phyloP scores from a whole-genome alignment of 2,797 vertebrate genomes.

The Potorous gilbertii region DNA sequence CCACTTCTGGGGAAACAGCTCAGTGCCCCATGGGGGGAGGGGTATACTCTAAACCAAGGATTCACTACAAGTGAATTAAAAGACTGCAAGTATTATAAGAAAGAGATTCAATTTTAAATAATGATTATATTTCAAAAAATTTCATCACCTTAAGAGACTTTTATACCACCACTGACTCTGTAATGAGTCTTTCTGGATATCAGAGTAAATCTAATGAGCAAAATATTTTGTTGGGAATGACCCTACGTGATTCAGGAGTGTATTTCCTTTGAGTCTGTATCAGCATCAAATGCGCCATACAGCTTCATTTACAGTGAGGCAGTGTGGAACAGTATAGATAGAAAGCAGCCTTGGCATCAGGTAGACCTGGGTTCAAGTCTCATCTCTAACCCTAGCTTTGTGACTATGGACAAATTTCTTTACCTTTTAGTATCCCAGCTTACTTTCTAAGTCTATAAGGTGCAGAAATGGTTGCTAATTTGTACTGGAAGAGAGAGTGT shows the following conservation, averaged over 20 bases:
- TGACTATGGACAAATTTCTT: background rate
- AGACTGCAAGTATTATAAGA: background rate
- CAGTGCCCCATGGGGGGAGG: background rate
- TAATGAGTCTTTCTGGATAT: slow-evolving; percentile 1
- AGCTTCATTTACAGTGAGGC: background rate
- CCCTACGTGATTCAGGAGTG: background rate
- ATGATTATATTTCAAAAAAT: background rate
- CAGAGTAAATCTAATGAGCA: slow-evolving; percentile 5
- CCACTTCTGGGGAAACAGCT: background rate
- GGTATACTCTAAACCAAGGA: background rate
- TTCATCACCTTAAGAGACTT: background rate
- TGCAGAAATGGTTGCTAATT: background rate
- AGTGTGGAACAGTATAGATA: background rate
- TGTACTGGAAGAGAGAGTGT: background rate
- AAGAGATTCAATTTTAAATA: background rate
- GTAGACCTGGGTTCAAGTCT: background rate
- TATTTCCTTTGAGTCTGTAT: rapidly evolving
- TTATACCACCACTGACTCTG: background rate
- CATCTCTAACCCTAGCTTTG: background rate
- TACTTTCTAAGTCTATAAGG: background rate
- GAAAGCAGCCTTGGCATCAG: background rate
- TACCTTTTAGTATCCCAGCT: background rate
- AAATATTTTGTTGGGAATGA: slow-evolving; percentile 33
- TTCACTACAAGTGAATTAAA: background rate
- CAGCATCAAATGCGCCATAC: rapidly evolving